Percentiles rank a stretch among this genome's conserved stretches.
phyloP scores from a whole-genome alignment of 2,113 vertebrate genomes.

The Delphinapterus leucas region DNA sequence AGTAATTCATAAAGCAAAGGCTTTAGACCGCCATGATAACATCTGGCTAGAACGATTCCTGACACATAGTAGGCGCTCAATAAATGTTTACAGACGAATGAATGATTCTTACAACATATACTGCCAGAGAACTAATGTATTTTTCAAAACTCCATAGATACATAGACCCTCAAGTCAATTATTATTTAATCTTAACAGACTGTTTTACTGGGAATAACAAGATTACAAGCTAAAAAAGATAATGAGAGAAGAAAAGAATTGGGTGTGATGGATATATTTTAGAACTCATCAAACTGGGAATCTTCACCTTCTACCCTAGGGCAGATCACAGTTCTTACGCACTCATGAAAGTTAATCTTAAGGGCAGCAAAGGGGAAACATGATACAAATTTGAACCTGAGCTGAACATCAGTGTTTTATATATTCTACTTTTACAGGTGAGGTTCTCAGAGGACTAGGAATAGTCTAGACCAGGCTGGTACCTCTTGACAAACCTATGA shows the following conservation, averaged over 20 bases:
- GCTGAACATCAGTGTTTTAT: not conserved
- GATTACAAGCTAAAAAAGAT: not conserved
- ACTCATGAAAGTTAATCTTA: not conserved
- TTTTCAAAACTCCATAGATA: not conserved
- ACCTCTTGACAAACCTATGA: not conserved
- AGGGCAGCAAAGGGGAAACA: not conserved
- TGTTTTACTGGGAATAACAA: not conserved
- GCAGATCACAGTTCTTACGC: not conserved
- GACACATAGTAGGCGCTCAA: not conserved
- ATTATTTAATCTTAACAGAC: not conserved
- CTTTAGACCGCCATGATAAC: not conserved
- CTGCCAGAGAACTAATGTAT: not conserved
- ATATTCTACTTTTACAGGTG: not conserved
- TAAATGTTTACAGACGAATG: not conserved
- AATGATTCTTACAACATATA: not conserved
- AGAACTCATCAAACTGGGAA: not conserved
- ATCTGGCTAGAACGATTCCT: not conserved
- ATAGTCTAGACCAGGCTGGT: not conserved
- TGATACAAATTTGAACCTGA: not conserved
- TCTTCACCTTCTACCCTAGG: not conserved
- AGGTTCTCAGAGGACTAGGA: not conserved
- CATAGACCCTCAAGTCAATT: not conserved
- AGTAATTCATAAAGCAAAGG: not conserved
- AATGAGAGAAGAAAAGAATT: not conserved
- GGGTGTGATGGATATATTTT: not conserved